Base-by-base conservation (phyloP, 2,797 vertebrate genomes). In the Masticophis lateralis region DNA sequence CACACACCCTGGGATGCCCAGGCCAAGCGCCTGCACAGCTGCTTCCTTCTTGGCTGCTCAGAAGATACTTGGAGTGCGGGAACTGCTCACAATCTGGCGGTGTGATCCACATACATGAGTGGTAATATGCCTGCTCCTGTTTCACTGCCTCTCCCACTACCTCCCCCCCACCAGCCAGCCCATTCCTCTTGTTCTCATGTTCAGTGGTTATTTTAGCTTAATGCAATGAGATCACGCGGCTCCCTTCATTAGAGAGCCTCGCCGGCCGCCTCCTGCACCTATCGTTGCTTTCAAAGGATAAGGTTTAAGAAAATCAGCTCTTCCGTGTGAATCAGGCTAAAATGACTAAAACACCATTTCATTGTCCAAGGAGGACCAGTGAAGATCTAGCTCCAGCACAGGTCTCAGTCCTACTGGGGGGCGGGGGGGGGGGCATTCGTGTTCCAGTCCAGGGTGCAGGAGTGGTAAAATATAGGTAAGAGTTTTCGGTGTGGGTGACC, bases 81-180 rank as follows among this genome's bases (percentile, higher is more conserved):
- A 97, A 98, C 97, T 96, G 98, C 98, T 98, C 97, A 96, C 97
- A 98, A 96, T 97, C 98, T 97, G 97, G 97, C 97, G 95, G 97
- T 98, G 97, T 97, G 98, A 98, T 97, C 98, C 98, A 98, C 97
- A 97, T 96, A 97, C 97, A 98, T 97, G 98, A 98, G 97, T 97
- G 98, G 98, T 92, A 98, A 98, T 98, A 97, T 97, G 98, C 98
- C 98, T 98, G 98, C 98, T 97, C 98, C 95, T 97, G 96, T 96
- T 98, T 98, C 90, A 96, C 96, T 95, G 96, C 95, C 96, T 93
- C 96, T 93, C 94, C 56, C 93, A 74, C 95, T 95, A 94, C 93
- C 95, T 88, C 95, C 91, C 96, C 96, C 96, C 95, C 95, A 88
- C 57, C 93, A 92, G 95, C 96, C 96, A 93, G 95, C 96, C 96